Conservation (phyloP, 2,888 invertebrate species). For the Lasioglossum lativentre region DNA sequence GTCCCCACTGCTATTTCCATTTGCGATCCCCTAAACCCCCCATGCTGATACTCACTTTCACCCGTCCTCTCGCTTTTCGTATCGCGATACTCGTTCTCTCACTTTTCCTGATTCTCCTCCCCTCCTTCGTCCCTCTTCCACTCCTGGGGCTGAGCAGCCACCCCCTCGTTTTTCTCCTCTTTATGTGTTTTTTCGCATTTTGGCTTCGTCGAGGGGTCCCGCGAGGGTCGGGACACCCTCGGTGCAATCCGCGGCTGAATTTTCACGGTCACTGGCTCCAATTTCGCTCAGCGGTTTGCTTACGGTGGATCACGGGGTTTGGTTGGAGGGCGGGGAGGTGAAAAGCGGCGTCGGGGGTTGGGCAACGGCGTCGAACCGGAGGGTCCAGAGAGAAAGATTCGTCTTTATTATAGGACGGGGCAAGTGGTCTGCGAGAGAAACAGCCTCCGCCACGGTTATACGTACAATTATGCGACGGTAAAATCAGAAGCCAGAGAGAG, state of each 20-base stretch:
- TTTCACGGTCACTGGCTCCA: constrained; percentile 81
- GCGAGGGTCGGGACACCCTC: constrained; percentile 58
- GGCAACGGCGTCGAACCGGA: neutral
- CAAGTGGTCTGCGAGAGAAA: constrained; percentile 23
- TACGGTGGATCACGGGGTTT: neutral
- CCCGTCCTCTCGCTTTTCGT: constrained; percentile 37
- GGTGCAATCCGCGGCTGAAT: constrained; percentile 72
- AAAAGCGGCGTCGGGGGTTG: neutral
- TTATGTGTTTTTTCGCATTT: constrained; percentile 15
- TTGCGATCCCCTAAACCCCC: constrained; percentile 22
- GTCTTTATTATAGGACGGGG: constrained; percentile 48
- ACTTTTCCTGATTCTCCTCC: constrained; percentile 16
- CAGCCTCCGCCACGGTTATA: constrained; percentile 32
- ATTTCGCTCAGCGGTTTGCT: constrained; percentile 71
- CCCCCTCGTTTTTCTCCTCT: constrained; percentile 19
- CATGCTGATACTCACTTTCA: constrained; percentile 48
- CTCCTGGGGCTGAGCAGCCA: neutral
- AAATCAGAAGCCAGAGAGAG: constrained; percentile 34
- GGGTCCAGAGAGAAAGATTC: constrained; percentile 23
- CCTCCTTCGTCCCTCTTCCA: neutral
- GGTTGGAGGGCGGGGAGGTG: neutral
- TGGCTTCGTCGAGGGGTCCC: neutral
- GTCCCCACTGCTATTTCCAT: constrained; percentile 35
- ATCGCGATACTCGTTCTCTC: constrained; percentile 13
- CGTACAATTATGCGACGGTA: constrained; percentile 45